Base-by-base conservation (phyloP, 2,113 vertebrate genomes). In the Gulo gulo region DNA sequence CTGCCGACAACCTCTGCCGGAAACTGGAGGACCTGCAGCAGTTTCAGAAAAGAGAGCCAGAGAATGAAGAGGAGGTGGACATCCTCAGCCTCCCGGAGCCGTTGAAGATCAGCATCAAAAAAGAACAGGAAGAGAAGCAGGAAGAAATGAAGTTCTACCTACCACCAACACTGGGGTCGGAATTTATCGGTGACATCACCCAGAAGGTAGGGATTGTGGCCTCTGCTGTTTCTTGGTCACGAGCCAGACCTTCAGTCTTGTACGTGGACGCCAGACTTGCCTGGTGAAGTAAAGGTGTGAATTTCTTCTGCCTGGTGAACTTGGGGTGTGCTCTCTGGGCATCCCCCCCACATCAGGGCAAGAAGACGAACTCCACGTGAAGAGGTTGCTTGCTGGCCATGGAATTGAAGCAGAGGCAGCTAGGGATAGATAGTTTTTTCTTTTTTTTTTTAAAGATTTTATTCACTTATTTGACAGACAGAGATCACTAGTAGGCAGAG, bases 21-120 rank as follows among this genome's bases (percentile, higher is more conserved):
- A 99, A 99, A 84, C 98, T 99, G 92, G 99, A 99, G 98, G 99
- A 99, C 59, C 99, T 99, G 76, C 99, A 99, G 98, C 99, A 98
- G 7, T 98, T 99, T 97, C 99, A 99, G 97, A 99, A 99, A 96
- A 99, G 99, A 0, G 99, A 99, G 79, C 99, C 99, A 0, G 99
- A 99, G 96, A 99, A 99, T 0, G 99, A 99, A 24, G 99, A 99
- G 96, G 99, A 99, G 95, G 99, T 99, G 31, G 99, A 99, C 97
- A 97, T 99, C 76, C 97, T 99, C 96, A 99, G 97, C 6, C 98
- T 99, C 2, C 98, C 98, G 0, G 99, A 99, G 73, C 99, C 99
- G 1, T 96, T 98, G 47, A 99, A 99, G 97, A 98, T 99, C 61
- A 99, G 99, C 97, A 99, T 99, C 98, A 99, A 99, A 96, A 99